Percentiles rank a stretch among this genome's conserved stretches.
phyloP scores from a whole-genome alignment of 1,140 invertebrate species.

The Nasonia vitripennis region DNA sequence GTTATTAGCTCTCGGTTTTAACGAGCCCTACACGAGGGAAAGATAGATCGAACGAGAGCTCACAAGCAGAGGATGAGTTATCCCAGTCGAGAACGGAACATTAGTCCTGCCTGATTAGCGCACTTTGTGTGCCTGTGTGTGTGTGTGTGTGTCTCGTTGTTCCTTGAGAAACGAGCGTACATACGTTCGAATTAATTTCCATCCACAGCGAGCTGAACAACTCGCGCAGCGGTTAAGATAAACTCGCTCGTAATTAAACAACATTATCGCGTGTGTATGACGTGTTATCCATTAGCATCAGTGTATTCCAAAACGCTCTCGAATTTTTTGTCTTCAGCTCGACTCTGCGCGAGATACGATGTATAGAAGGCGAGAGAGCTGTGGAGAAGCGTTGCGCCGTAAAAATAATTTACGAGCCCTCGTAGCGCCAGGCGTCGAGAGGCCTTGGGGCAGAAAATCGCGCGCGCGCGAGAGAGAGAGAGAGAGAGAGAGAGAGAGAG shows the following conservation, averaged over 20 bases:
- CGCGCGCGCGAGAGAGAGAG: not conserved
- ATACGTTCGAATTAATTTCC: not conserved
- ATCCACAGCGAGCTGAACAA: not conserved
- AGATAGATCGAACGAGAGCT: conserved; percentile 1
- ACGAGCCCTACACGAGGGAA: not conserved
- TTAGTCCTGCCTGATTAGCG: not conserved
- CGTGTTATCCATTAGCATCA: too few species aligned
- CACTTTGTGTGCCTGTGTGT: not conserved
- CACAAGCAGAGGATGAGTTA: not conserved
- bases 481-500: not conserved
- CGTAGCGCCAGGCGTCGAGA: conserved; percentile 11
- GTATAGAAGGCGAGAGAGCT: not conserved
- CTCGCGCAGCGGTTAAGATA: too few species aligned
- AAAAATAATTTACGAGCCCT: conserved; percentile 41
- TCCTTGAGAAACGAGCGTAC: not conserved
- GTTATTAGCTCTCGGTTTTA: conserved; percentile 10
- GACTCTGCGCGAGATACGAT: not conserved
- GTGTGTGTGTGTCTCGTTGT: not conserved
- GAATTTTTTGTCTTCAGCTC: too few species aligned
- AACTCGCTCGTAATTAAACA: not conserved
- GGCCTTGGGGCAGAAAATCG: conserved; percentile 7
- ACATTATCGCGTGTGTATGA: not conserved
- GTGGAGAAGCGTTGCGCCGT: not conserved
- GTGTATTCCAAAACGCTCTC: too few species aligned
- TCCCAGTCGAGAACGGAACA: not conserved